Percentiles rank a stretch among this genome's conserved stretches.
Conservation (phyloP, 2,888 invertebrate species). For the Acanthosepion pharaonis region DNA sequence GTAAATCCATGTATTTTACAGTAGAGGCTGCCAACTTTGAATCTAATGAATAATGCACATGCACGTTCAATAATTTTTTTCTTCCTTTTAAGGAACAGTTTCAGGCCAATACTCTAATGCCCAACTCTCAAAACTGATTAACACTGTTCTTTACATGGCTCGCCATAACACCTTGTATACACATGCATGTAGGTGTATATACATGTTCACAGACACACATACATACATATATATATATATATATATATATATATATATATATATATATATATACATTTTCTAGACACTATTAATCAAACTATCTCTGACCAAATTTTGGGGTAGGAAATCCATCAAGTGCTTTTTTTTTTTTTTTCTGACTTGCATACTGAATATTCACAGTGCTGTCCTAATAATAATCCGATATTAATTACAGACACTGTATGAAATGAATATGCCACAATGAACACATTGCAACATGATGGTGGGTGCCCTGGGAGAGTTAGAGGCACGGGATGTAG, state of each 20-base stretch:
- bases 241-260: neutral
- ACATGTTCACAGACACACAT: too few species aligned
- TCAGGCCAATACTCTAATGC: too few species aligned
- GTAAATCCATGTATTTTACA: too few species aligned
- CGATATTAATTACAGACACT: neutral
- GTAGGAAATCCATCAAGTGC: neutral
- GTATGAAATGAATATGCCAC: neutral
- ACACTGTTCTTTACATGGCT: too few species aligned
- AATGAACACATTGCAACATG: neutral
- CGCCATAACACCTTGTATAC: too few species aligned
- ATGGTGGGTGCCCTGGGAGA: neutral
- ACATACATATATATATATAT: neutral
- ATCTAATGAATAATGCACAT: too few species aligned
- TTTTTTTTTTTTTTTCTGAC: neutral
- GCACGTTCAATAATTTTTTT: too few species aligned
- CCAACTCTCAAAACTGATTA: too few species aligned
- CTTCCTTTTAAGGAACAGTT: too few species aligned
- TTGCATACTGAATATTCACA: neutral
- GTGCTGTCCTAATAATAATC: neutral
- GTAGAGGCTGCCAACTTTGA: too few species aligned
- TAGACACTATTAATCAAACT: neutral
- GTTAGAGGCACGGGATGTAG: neutral
- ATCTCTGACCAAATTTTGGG: neutral
- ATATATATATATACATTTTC: neutral
- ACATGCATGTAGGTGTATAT: neutral